A percentile compares a stretch with the other conserved stretches of the same genome.
Evolutionary conservation across 2,888 invertebrate genomes (phyloP).

Genomic region (Hylaea fasciaria): DNA sequence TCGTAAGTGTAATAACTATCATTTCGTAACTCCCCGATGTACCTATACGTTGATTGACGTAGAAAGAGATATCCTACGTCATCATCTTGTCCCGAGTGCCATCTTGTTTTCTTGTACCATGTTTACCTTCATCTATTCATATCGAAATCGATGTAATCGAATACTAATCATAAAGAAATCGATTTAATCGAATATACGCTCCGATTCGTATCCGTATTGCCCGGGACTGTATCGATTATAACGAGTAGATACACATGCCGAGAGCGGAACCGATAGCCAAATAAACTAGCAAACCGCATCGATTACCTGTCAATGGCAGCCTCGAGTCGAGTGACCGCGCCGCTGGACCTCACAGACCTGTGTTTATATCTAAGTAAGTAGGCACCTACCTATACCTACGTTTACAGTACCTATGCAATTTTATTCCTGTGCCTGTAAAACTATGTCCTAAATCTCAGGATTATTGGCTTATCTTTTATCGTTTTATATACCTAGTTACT

Average conservation of each 20-base stretch:
- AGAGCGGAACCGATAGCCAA: constrained; percentile 80
- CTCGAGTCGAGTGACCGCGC: constrained; percentile 71
- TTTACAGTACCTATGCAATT: constrained; percentile 1
- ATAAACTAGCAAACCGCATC: constrained; percentile 83
- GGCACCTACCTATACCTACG: constrained; percentile 8
- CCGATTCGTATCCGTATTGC: constrained; percentile 63
- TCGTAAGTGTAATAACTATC: no score
- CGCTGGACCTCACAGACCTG: constrained; percentile 58
- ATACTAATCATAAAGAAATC: constrained; percentile 50
- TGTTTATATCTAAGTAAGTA: constrained; percentile 27
- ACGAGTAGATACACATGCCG: constrained; percentile 77
- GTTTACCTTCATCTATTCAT: not conserved
- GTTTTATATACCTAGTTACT: no score
- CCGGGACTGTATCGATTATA: constrained; percentile 71
- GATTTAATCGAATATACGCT: constrained; percentile 64
- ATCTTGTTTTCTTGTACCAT: not conserved
- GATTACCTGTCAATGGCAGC: constrained; percentile 83
- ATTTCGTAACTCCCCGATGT: no score
- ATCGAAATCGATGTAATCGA: no score
- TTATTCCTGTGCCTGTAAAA: not conserved
- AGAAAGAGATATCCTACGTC: no score
- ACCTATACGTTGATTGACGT: no score
- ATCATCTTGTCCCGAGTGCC: no score
- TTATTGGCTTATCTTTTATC: no score
- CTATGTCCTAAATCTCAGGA: no score